A percentile compares a stretch with the other conserved stretches of the same genome.
phyloP scores from a whole-genome alignment of 2,888 invertebrate species.

The Cephus pulcher region DNA sequence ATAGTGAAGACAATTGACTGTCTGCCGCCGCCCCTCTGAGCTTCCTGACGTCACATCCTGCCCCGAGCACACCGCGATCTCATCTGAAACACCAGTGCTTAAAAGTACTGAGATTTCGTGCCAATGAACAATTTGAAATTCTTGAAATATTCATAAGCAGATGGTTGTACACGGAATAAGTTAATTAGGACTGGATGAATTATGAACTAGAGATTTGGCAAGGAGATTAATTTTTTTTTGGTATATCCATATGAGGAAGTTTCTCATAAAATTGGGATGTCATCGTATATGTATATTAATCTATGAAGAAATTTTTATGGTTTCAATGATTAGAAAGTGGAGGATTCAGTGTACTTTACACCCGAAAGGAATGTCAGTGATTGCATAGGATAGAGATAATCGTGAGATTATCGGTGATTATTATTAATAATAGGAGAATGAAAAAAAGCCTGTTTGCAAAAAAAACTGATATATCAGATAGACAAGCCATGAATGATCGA shows the following conservation, averaged over 20 bases:
- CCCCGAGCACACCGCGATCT: constrained; percentile 47
- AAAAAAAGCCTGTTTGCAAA: not conserved
- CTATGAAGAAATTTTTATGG: no score
- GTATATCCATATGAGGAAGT: not conserved
- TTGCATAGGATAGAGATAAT: no score
- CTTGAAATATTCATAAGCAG: not conserved
- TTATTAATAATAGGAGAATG: no score
- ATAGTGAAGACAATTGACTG: constrained; percentile 61
- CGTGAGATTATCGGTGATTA: no score
- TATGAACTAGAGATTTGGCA: not conserved
- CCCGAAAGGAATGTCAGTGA: no score
- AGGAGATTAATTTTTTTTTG: constrained; percentile 2
- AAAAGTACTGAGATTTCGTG: constrained; percentile 40
- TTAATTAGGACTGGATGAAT: not conserved
- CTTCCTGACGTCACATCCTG: constrained; percentile 63
- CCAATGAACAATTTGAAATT: not conserved
- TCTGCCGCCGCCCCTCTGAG: constrained; percentile 41
- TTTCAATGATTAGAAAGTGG: no score
- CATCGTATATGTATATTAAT: not conserved
- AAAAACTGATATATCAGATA: not conserved
- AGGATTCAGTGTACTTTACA: no score
- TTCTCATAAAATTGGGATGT: not conserved
- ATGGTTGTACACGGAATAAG: not conserved
- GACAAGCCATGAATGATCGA: not conserved
- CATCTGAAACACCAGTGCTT: constrained; percentile 47